Evolutionary conservation across 2,113 vertebrate species (phyloP).

Genomic region (Aptenodytes forsteri): DNA sequence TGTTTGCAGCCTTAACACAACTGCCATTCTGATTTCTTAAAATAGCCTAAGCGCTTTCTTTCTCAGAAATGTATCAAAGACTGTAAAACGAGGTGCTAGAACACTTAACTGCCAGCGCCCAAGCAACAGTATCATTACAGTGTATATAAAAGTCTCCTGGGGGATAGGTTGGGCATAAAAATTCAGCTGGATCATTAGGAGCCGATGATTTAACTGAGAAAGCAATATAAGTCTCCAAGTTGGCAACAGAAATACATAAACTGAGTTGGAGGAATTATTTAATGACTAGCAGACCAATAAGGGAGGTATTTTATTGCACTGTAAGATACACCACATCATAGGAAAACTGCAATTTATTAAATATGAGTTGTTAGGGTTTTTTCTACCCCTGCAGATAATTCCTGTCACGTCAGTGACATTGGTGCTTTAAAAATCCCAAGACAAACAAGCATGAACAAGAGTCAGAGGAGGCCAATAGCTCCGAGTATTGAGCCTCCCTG

Average conservation of each 20-base stretch:
- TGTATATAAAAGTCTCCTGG: constrained; percentile 34
- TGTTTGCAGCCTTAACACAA: neutral
- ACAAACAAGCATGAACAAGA: neutral
- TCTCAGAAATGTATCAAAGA: constrained; percentile 15
- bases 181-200: constrained; percentile 62
- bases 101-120: constrained; percentile 18
- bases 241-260: constrained; percentile 60
- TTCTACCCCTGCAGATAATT: neutral
- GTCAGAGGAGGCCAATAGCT: neutral
- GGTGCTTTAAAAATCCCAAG: neutral
- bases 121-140: constrained; percentile 39
- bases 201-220: constrained; percentile 50
- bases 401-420: neutral
- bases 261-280: constrained; percentile 43
- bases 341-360: constrained; percentile 7
- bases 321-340: neutral
- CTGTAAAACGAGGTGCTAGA: constrained; percentile 38
- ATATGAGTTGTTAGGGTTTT: neutral
- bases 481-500: neutral
- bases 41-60: neutral
- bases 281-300: constrained; percentile 51
- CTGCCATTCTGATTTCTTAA: neutral
- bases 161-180: constrained; percentile 51
- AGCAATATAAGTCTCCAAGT: constrained; percentile 42
- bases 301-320: constrained; percentile 13